A percentile compares a stretch with the other conserved stretches of the same genome.
Conservation (phyloP, 2,113 vertebrate genomes). For the Syrmaticus mikado region DNA sequence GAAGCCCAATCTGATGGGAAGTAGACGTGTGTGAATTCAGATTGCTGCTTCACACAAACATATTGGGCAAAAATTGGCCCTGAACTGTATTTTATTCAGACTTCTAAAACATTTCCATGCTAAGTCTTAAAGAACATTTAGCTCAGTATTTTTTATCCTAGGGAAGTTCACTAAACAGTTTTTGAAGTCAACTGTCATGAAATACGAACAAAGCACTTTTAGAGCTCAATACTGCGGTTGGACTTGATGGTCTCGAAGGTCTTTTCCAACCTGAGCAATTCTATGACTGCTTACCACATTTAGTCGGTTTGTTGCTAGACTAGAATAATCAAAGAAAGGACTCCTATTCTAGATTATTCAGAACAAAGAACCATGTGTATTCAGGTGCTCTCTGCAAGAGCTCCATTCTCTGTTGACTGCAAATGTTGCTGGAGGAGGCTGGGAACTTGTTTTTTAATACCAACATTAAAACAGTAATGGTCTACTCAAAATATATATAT, state of each 20-base stretch:
- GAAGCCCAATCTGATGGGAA: background rate
- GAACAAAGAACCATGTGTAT: background rate
- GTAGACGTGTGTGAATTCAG: background rate
- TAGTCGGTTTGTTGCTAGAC: background rate
- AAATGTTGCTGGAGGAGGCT: background rate
- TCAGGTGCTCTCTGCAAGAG: background rate
- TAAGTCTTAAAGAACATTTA: background rate
- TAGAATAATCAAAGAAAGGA: background rate
- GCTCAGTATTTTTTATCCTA: background rate
- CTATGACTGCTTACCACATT: background rate
- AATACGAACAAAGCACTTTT: background rate
- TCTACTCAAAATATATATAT: too few species aligned
- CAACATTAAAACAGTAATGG: accelerated
- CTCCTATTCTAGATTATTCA: background rate
- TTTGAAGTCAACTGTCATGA: background rate
- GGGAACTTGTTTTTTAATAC: background rate
- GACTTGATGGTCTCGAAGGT: too few species aligned
- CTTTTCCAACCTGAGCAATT: too few species aligned
- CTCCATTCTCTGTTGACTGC: background rate
- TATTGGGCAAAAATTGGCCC: background rate
- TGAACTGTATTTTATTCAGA: background rate
- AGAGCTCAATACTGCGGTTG: background rate
- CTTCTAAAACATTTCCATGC: background rate
- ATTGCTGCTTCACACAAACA: background rate
- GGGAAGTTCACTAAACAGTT: background rate